Base-by-base conservation (phyloP, 2,888 invertebrate species). In the Conomelus anceps region DNA sequence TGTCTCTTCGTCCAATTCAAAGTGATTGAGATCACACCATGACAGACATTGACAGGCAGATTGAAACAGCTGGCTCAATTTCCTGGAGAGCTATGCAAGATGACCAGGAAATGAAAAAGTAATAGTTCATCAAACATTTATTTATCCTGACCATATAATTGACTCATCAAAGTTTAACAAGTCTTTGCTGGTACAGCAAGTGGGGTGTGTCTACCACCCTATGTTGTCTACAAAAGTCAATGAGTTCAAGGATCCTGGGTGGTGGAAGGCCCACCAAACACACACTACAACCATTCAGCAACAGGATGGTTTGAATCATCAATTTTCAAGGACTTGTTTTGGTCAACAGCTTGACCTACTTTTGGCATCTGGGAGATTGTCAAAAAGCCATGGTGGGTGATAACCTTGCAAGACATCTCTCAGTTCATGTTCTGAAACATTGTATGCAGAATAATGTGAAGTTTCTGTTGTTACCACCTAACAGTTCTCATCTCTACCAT, bases 1-100 rank as follows among this genome's bases (percentile, higher is more conserved):
- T 0, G 94, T 94, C 1, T 94, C 94, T 89, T 95, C 95, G 93
- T 96, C 94, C 92, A 95, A 91, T 91, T 94, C 93, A 91, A 92
- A 91, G 92, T 95, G 94, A 89, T 95, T 94, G 22, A 95, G 92
- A 91, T 95, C 94, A 85, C 94, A 94, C 86, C 94, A 93, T 1
- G 93, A 92, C 93, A 96, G 94, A 91, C 95, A 93, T 13, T 93
- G 93, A 84, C 94, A 94, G 4, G 96, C 91, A 85, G 94, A 94
- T 89, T 94, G 93, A 84, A 95, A 92, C 86, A 94, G 92, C 7
- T 93, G 91, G 0, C 92, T 91, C 90, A 93, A 92, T 91, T 93
- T 93, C n/a, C 91, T 85, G 17, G 93, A 91, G 88, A n/a, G n/a
- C n/a, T n/a, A n/a, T n/a, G n/a, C n/a, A n/a, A n/a, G n/a, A n/a